Evolutionary conservation across 2,888 invertebrate genomes (phyloP).

Genomic region (Conchocele bisecta): DNA sequence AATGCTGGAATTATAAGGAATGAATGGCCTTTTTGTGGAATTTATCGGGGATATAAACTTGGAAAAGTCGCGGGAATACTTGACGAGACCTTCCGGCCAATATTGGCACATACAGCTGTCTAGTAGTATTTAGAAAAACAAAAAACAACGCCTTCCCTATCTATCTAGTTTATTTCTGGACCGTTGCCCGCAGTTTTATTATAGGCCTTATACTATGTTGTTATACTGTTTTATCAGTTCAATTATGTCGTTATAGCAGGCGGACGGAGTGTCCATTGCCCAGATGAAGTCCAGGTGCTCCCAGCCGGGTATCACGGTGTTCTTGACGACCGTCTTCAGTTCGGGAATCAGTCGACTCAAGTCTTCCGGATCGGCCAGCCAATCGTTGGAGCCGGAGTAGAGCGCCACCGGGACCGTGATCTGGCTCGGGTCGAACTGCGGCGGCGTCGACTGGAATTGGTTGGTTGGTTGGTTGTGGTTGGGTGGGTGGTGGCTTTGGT

Average conservation of each 20-base stretch:
- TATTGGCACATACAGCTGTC: too few relatives aligned
- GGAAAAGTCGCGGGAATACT: too few relatives aligned
- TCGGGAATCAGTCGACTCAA: conserved; percentile 34
- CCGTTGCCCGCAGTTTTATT: too few relatives aligned
- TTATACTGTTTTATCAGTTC: conserved; percentile 57
- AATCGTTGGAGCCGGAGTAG: conserved; percentile 64
- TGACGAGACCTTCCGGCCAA: too few relatives aligned
- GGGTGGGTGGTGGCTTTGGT: too few relatives aligned
- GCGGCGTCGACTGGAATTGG: conserved; percentile 70
- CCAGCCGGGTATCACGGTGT: conserved; percentile 49
- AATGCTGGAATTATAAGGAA: too few relatives aligned
- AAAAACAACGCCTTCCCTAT: too few relatives aligned
- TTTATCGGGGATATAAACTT: too few relatives aligned
- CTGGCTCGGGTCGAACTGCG: conserved; percentile 60
- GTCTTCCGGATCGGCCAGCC: conserved; percentile 63
- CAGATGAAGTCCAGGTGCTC: conserved; percentile 84
- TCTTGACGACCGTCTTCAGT: conserved; percentile 35
- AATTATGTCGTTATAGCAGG: conserved; percentile 79
- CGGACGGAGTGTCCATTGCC: conserved; percentile 80
- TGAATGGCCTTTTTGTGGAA: too few relatives aligned
- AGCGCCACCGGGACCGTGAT: conserved; percentile 61
- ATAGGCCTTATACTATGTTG: too few relatives aligned
- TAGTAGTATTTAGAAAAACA: too few relatives aligned
- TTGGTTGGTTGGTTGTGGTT: conserved; percentile 78
- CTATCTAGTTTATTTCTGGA: too few relatives aligned